Base-by-base conservation (phyloP, 2,797 vertebrate genomes). In the Cottoperca gobio region DNA sequence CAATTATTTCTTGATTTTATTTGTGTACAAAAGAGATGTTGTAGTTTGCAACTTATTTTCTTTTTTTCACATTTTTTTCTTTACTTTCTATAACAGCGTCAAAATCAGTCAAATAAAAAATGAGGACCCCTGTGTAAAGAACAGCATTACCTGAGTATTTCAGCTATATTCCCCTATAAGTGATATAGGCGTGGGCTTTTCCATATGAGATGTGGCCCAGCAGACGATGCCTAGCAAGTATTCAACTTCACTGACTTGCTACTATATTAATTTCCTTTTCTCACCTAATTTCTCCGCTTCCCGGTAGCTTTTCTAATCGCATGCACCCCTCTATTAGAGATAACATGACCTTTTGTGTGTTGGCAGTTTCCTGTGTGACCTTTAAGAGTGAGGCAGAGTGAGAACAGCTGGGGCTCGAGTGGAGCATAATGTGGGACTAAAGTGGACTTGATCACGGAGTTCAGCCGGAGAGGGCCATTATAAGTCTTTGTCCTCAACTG, bases 281-380 rank as follows among this genome's bases (percentile, higher is more conserved):
- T 76, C 48, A 65, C 69, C 79, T 73, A 60, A 82, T 84, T 79
- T 58, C 73, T 70, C 67, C 33, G 76, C 57, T 42, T 69, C 65
- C 78, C 81, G 73, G 75, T 74, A 69, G 72, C 55, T 85, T 87
- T 90, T 91, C 83, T 91, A 91, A 94, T 93, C 81, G 62, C 85
- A 74, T 78, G 79, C 66, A 23, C 72, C 87, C 79, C 81, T 74
- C 86, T 90, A 87, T 92, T 91, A 91, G 86, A 92, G 84, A 86
- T 87, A 91, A 86, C 86, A 80, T 90, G 90, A 94, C 94, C 93
- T 94, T 94, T 94, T 71, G 86, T 89, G 84, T 87, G 89, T 90
- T 93, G 89, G 91, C 91, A 94, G 88, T 87, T 93, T 90, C 83
- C 82, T 75, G 48, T 33, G 57, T 91, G 90, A 91, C 91, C 94